Percentiles rank a stretch among this genome's conserved stretches.
These are phyloP conservation scores for Sapayoa aenigma DNA, from an alignment of 2,113 vertebrate species.

Conservation along the genomic window DNA sequence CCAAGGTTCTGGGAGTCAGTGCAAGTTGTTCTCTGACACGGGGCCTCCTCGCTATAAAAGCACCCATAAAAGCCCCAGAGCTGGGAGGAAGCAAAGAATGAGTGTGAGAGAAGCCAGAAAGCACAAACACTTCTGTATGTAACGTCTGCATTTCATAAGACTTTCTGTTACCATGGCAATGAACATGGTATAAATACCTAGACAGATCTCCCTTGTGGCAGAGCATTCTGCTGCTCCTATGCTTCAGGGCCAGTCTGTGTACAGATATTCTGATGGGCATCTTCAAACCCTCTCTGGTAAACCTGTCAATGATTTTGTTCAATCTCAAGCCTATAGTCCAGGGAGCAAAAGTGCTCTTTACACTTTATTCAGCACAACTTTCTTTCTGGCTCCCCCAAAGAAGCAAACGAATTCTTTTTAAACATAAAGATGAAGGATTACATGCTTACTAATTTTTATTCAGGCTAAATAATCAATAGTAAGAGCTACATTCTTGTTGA, in stretches of 20 bases:
- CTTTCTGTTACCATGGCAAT: constrained; percentile 55
- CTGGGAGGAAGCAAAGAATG: background rate
- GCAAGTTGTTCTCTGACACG: background rate
- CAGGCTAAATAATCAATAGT: background rate
- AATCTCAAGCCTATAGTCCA: background rate
- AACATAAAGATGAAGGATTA: background rate
- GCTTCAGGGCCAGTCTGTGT: constrained; percentile 2
- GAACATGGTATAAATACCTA: constrained; percentile 48
- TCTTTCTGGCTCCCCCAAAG: background rate
- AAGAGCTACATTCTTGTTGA: background rate
- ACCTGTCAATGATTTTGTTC: background rate
- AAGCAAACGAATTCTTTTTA: background rate
- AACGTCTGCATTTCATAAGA: constrained; percentile 43
- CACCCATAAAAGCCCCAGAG: background rate
- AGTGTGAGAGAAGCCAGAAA: background rate
- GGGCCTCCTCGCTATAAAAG: background rate
- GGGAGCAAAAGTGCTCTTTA: background rate
- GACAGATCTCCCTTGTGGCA: constrained; percentile 36
- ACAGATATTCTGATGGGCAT: constrained; percentile 2
- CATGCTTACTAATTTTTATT: background rate
- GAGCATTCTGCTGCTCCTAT: constrained; percentile 18
- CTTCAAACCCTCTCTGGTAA: background rate
- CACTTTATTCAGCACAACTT: background rate
- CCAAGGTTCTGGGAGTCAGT: background rate
- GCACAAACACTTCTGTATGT: constrained; percentile 17